These are phyloP conservation scores for Hesperophylax magnus DNA, from an alignment of 1,140 invertebrate genomes.

Conservation along the genomic window DNA sequence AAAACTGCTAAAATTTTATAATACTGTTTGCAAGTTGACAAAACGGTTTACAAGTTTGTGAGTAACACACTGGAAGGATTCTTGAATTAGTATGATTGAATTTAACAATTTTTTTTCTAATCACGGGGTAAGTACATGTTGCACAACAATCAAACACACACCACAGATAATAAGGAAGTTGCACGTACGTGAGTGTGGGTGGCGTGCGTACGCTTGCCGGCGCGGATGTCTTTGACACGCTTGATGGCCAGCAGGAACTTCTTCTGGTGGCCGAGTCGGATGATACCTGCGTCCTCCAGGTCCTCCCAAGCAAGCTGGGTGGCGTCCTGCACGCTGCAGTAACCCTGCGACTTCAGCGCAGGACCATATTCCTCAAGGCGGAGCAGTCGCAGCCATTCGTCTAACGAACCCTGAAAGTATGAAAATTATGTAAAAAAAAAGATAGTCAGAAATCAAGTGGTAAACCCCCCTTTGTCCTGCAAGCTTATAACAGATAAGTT, in stretches of 20 bases:
- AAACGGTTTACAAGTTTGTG: too few relatives aligned
- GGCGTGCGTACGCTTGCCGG: conserved; percentile 78
- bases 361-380: conserved; percentile 93
- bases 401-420: conserved; percentile 81
- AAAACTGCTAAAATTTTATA: too few relatives aligned
- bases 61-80: too few relatives aligned
- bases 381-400: conserved; percentile 94
- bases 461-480: too few relatives aligned
- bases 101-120: not conserved
- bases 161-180: not conserved
- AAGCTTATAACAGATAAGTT: too few relatives aligned
- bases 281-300: conserved; percentile 98
- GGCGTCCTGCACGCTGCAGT: conserved; percentile 92
- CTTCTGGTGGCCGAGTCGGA: conserved; percentile 97
- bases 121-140: not conserved
- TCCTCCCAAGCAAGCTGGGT: conserved; percentile 98
- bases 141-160: not conserved
- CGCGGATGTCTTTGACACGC: conserved; percentile 93
- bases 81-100: too few relatives aligned
- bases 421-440: not conserved
- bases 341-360: conserved; percentile 92
- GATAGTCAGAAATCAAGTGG: too few relatives aligned
- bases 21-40: too few relatives aligned
- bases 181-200: conserved; percentile 54
- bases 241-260: conserved; percentile 98